A percentile compares a stretch with the other conserved stretches of the same genome.
Conservation (phyloP, 2,113 vertebrate genomes). For the Ciconia stormi region DNA sequence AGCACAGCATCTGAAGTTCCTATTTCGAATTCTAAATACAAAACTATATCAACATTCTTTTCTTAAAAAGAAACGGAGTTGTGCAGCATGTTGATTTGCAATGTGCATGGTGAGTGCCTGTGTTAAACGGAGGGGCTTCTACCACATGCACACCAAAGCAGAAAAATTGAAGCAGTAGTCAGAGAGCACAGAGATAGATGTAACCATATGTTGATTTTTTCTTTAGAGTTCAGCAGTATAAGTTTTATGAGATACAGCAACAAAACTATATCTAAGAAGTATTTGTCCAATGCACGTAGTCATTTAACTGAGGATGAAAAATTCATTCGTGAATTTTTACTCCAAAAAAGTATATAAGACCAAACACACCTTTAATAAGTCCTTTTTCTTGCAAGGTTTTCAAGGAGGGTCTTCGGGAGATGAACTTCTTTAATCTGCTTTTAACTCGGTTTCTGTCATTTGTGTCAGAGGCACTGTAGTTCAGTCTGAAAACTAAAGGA, state of each 20-base stretch:
- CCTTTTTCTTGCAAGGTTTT: slow-evolving; percentile 90
- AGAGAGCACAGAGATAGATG: neutral
- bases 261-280: neutral
- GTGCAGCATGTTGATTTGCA: neutral
- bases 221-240: neutral
- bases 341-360: neutral
- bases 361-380: slow-evolving; percentile 85
- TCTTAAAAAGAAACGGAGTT: neutral
- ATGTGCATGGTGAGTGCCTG: neutral
- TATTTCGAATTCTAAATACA: neutral
- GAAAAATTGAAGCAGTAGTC: neutral
- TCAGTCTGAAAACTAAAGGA: slow-evolving; percentile 83
- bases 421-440: slow-evolving; percentile 91
- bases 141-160: neutral
- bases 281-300: neutral
- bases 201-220: neutral
- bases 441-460: slow-evolving; percentile 86
- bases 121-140: neutral
- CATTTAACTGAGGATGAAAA: neutral
- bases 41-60: neutral
- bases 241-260: neutral
- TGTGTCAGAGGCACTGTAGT: slow-evolving; percentile 86
- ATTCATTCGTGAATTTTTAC: neutral
- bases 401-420: slow-evolving; percentile 85
- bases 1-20: neutral